A percentile compares a stretch with the other conserved stretches of the same genome.
These are phyloP conservation scores for Hoplodrina blanda DNA, from an alignment of 2,888 invertebrate species.

Conservation along the genomic window DNA sequence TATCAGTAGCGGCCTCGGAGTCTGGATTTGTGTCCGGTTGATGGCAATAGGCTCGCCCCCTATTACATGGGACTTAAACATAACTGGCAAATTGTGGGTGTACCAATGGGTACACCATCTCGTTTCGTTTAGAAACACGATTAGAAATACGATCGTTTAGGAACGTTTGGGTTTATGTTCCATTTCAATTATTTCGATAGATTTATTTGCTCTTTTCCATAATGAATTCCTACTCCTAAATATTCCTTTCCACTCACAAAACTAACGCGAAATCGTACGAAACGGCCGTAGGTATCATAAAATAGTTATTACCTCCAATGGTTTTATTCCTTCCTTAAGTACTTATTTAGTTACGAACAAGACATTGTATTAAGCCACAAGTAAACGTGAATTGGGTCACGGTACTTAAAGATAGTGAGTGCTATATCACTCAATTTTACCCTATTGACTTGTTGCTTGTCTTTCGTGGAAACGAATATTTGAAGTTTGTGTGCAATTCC, in stretches of 20 bases:
- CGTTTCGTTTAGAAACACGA: too few species aligned
- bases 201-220: too few species aligned
- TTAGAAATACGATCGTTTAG: too few species aligned
- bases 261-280: background rate
- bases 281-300: background rate
- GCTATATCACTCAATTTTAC: constrained; percentile 24
- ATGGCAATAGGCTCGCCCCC: too few species aligned
- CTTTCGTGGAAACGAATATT: background rate
- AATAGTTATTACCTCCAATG: background rate
- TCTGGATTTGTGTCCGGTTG: too few species aligned
- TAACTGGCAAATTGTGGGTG: too few species aligned
- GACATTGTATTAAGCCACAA: background rate
- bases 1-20: too few species aligned
- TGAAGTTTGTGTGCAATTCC: constrained; percentile 2
- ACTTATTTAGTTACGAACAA: constrained; percentile 5
- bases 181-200: too few species aligned
- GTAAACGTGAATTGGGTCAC: constrained; percentile 33
- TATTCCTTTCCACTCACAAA: background rate
- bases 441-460: constrained; percentile 32
- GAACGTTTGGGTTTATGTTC: too few species aligned
- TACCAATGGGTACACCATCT: too few species aligned
- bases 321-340: constrained; percentile 15
- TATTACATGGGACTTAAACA: too few species aligned
- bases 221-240: background rate
- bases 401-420: constrained; percentile 19